Base-by-base conservation (phyloP, 2,113 vertebrate species). In the Ranitomeya variabilis region DNA sequence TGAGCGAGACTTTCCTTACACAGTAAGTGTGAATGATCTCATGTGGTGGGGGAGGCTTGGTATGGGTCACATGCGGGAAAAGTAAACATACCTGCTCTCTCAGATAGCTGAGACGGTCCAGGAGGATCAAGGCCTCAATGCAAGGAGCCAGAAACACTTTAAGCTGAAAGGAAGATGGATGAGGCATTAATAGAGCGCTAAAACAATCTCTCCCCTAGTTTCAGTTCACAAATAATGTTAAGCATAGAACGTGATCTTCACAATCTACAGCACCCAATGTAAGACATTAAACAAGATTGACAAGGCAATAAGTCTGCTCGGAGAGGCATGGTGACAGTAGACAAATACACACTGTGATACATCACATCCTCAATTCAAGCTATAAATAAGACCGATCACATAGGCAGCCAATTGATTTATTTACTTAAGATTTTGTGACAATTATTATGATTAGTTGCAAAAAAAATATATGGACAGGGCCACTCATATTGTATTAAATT, bases 141-240 rank as follows among this genome's bases (percentile, higher is more conserved):
- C 97, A 99, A 57, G 98, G 97, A 92, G 98, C 97, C 93, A 99
- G 93, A 64, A 95, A 93, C 92, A 99, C 97, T 94, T 99, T 99
- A 92, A 99, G 13, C 98, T 99, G 90, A 90, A 94, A 93, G 59
- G 90, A 90, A 93, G 62, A 90, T 92, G 89, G 60, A 93, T n/a
- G 62, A 84, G 76, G 13, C 45, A 85, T 71, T 88, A 90, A 31
- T 69, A 26, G 76, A 78, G 86, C 8, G 87, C 91, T 67, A 89
- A 91, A 90, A 13, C 71, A 89, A 91, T 90, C 91, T 45, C 19
- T 84, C 90, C 45, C 23, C 85, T 11, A 31, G 16, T 64, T 89
- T 78, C 15, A 83, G 37, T 3, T 10, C 3, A 19, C 51, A 16
- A 60, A 62, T 64, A 23, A 88, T 62, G 21, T 60, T 37, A 45